Evolutionary conservation across 2,888 invertebrate species (phyloP), one percentile per base, ranked within the genome.

Genomic region (Brachyopa scutellaris): DNA sequence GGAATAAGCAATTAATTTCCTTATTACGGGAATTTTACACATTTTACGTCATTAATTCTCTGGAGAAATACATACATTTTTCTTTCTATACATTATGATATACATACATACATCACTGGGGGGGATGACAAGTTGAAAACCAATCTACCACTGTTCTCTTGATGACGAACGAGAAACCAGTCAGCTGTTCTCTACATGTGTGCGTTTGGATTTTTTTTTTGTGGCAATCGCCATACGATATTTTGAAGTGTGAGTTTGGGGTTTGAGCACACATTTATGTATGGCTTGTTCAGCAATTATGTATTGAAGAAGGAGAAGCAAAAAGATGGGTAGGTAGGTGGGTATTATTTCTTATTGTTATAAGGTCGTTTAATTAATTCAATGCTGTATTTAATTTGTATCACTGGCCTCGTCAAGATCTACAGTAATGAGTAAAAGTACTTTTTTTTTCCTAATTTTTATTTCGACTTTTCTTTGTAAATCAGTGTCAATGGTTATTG

Each of bases 111-210:
- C 29, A n/a, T 1, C 23, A 8, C 8, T 2, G 2, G 31, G 8
- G 38, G 36, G 47, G 47, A 21, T 15, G 38, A 38, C 26, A 49
- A 51, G 49, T 26, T 49, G 26, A 19, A 2, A 23, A 13, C 31
- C 40, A 42, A 15, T 17, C 31, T 33, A 11, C 21, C 7, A 26
- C 26, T 38, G 31, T 62, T 38, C 13, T 45, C 5, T 8, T 49
- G 53, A 55, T 67, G 79, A 69, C 36, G 73, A 57, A 57, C 55
- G 36, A 67, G 61, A 73, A 55, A 67, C 45, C 55, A 80, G 64
- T 80, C 80, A 80, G 80, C 80, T 80, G 80, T 80, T 80, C 45
- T 51, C n/a, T 19, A n/a, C 11, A 38, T 64, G 47, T 64, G 38
- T 62, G 47, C 8, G 33, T 1, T 26, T 26, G 3, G 2, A 7